Evolutionary conservation across 30 jellyfish, hydroid and myxozoan species (phyloP), one percentile per base, ranked within the genome.

Genomic region (Aurelia sp.): DNA sequence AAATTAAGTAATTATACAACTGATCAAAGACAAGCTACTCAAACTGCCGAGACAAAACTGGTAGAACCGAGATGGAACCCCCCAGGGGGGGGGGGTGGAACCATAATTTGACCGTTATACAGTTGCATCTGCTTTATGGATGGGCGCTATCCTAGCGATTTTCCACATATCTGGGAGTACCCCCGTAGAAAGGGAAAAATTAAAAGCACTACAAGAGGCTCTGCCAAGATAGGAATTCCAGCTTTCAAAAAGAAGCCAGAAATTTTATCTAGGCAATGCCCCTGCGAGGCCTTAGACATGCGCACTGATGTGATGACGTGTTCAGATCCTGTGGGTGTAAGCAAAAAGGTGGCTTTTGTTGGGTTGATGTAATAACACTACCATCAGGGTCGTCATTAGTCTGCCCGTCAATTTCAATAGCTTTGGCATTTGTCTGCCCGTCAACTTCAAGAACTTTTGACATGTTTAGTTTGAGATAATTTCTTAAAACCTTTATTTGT

Each of bases 251-350:
- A 52, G 63, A 52, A 52, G 17, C 63, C 17, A 52, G 63, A 52
- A 52, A 52, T 52, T 63, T 63, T 23, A 23, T 63, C 37, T 23
- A 63, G 74, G 74, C 23, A 13, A 16, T 63, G 74, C 74, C 74
- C 74, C 74, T 63, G 37, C 74, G 74, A 63, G 74, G 74, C 19
- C 74, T 63, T 63, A 10, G 19, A 16, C 74, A 10, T 16, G 37
- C 27, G 27, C 10, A 16, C 11, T 16, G 37, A 12, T n/a, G 23
- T 63, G 37, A 63, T 63, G 11, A 16, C 37, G 11, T 63, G 74
- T 63, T 63, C 37, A 23, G 37, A 19, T n/a, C 23, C 74, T 16
- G 19, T 63, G 37, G 37, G 27, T 16, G 37, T 63, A 63, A 16
- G 19, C 27, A 63, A 63, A 63, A 23, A 16, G 27, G 23, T 63